These are phyloP conservation scores for Lasioglossum lativentre DNA, from an alignment of 2,888 invertebrate species.

Conservation along the genomic window DNA sequence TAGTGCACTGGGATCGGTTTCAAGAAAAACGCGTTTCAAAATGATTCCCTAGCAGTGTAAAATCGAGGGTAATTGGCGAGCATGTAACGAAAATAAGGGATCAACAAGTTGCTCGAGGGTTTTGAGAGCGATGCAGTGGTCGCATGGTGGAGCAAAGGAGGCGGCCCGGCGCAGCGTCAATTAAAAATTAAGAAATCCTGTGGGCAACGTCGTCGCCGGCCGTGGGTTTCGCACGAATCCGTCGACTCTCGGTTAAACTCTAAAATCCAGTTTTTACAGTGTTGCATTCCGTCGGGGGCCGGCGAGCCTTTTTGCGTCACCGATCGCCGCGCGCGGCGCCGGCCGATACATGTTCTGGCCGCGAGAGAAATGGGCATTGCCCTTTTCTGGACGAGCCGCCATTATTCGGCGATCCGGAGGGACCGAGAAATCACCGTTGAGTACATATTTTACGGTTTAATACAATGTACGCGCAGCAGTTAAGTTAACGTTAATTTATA, in stretches of 20 bases:
- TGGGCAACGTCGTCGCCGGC: neutral
- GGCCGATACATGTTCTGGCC: neutral
- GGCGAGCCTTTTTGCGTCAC: neutral
- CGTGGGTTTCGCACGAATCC: neutral
- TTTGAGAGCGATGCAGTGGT: neutral
- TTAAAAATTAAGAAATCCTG: slow-evolving; percentile 8
- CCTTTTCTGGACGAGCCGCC: slow-evolving; percentile 23
- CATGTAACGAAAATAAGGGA: neutral
- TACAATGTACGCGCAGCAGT: slow-evolving; percentile 50
- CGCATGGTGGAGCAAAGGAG: neutral
- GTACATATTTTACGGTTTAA: slow-evolving; percentile 58
- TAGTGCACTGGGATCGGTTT: neutral
- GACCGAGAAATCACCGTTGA: slow-evolving; percentile 37
- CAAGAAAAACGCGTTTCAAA: too few species aligned
- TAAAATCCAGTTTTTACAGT: slow-evolving; percentile 13
- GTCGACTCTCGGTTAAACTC: neutral
- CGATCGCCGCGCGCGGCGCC: neutral
- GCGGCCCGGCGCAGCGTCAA: neutral
- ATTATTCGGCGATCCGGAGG: slow-evolving; percentile 16
- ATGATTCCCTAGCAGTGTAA: neutral
- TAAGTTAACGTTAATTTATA: slow-evolving; percentile 57
- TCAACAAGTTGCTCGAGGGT: neutral
- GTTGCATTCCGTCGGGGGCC: neutral
- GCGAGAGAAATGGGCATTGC: slow-evolving; percentile 6
- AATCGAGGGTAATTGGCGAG: neutral